Evolutionary conservation across 1,140 invertebrate genomes (phyloP), one percentile per base, ranked within the genome.

Genomic region (Mizuhopecten yessoensis): DNA sequence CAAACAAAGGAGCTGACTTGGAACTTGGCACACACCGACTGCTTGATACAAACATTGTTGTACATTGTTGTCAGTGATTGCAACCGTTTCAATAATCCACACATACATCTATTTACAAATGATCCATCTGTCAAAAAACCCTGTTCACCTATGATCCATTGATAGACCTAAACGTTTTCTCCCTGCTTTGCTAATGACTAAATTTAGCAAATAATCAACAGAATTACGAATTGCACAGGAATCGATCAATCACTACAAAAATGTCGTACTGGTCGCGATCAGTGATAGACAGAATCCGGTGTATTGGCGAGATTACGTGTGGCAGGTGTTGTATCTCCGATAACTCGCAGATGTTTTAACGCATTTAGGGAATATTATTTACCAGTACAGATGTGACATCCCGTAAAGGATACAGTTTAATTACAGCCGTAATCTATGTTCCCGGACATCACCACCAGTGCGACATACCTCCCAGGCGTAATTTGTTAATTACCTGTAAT

Each of bases 291-390:
- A 75, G 57, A 75, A 29, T 75, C 57, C 57, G 57, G 57, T n/a
- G 57, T 75, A 75, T 45, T 45, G 17, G 42, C 17, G 17, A 39
- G 11, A 49, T 49, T n/a, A 15, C 36, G 57, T 57, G 57, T n/a
- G n/a, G 57, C 57, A 75, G 57, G 57, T 75, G 57, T n/a, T 75
- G 23, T 29, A 23, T 17, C 9, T 75, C 23, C 57, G 11, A 17
- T n/a, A 75, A 23, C 57, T 75, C 57, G 57, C 57, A 75, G 57
- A 75, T 75, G 57, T 75, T 75, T 75, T 75, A 75, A n/a, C n/a
- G n/a, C n/a, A n/a, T n/a, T n/a, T 75, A 3, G 57, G 23, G 57
- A 29, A n/a, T 5, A 29, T 75, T 75, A 75, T 75, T 75, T 75
- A 75, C 23, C n/a, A n/a, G 1, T 75, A 75, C 57, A 75, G 57